Evolutionary conservation across 2,113 vertebrate species (phyloP), one percentile per base, ranked within the genome.

Genomic region (Dendrocopos noguchii): DNA sequence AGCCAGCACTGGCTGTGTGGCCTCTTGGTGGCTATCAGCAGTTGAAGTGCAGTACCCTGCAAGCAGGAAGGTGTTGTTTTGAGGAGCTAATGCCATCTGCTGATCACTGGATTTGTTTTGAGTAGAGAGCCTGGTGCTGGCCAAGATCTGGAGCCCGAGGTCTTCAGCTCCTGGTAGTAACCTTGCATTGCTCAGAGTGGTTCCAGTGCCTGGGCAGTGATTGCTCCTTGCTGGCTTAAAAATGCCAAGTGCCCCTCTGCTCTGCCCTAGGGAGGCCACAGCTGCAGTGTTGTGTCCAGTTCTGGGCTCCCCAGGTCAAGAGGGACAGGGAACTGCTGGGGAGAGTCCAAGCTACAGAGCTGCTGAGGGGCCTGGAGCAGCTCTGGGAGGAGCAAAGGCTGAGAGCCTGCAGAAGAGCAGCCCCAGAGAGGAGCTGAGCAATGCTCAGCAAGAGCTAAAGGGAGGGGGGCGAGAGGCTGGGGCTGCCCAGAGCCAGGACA

Each of bases 11-110:
- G 25, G 2, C 15, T 39, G 61, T 17, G 21, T 44, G 39, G 76
- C 27, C 15, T 63, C 72, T 55, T 60, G n/a, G 12, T 86, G 81
- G 25, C 47, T 80, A 0, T 31, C n/a, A 18, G 21, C 16, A n/a
- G 57, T 47, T 64, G 68, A 33, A 79, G 77, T 4, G 77, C 3
- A n/a, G 31, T 64, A 33, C 28, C 70, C 65, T 65, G 7, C 16
- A 50, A 56, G 68, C 12, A 80, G 34, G 70, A 42, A 56, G 65
- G 29, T 65, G 86, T 82, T 87, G 25, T 44, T 76, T 68, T 28
- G 44, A 85, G 87, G 66, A 91, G 71, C 50, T 84, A 55, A 87
- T 84, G 86, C 86, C 89, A 91, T 73, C 85, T 89, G 81, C 65
- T 0, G 24, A 80, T 84, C 31, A 8, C 53, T 80, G 81, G 42